A percentile compares a stretch with the other conserved stretches of the same genome.
phyloP scores from a whole-genome alignment of 2,888 invertebrate genomes.

The Creontiades dilutus region DNA sequence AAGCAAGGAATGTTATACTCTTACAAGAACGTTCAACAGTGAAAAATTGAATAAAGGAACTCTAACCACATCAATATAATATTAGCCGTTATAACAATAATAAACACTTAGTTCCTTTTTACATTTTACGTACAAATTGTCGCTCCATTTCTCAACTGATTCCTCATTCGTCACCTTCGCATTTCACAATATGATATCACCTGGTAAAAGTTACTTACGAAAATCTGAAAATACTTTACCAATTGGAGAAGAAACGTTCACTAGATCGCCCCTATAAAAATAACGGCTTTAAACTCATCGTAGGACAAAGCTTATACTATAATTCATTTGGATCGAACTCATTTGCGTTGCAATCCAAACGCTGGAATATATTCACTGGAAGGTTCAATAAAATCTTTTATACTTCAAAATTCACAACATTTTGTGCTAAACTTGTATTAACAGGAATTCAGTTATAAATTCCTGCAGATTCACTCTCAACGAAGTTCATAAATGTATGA shows the following conservation, averaged over 20 bases:
- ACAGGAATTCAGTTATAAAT: background rate
- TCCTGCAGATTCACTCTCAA: too few species aligned
- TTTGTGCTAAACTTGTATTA: conserved; percentile 12
- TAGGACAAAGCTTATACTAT: conserved; percentile 16
- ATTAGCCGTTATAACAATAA: conserved; percentile 50
- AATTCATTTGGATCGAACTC: background rate
- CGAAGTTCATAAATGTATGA: too few species aligned
- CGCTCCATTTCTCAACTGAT: background rate
- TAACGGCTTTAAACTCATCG: conserved; percentile 53
- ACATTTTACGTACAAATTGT: background rate
- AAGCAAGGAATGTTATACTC: background rate
- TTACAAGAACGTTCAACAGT: conserved; percentile 47
- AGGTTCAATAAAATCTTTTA: conserved; percentile 32
- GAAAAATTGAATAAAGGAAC: conserved; percentile 52
- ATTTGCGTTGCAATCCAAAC: background rate
- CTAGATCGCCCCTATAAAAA: conserved; percentile 57
- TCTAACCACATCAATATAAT: conserved; percentile 64
- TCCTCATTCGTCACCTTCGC: background rate
- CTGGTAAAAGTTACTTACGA: background rate
- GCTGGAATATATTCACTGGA: conserved; percentile 33
- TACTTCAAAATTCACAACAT: background rate
- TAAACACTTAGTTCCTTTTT: conserved; percentile 48
- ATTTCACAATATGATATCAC: background rate
- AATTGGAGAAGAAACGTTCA: conserved; percentile 7
- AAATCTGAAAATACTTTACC: conserved; percentile 47